Conservation (phyloP, 2,113 vertebrate genomes). For the Oncorhynchus clarkii region DNA sequence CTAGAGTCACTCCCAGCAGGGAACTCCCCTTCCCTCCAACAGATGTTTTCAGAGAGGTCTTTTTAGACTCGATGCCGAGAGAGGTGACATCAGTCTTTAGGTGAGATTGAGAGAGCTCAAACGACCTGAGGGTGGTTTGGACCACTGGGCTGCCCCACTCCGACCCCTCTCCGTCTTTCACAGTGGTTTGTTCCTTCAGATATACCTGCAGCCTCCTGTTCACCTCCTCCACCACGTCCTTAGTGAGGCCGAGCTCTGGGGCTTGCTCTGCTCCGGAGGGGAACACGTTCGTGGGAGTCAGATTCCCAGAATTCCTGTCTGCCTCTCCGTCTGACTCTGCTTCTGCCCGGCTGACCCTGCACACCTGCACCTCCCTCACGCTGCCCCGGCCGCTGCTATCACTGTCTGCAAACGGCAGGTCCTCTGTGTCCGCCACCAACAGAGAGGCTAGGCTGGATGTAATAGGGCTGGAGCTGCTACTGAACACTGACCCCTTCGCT, state of each 20-base stretch:
- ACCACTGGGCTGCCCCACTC: neutral
- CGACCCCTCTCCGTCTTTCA: neutral
- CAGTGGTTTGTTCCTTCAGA: slow-evolving; percentile 49
- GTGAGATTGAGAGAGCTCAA: slow-evolving; percentile 38
- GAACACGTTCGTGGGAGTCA: slow-evolving; percentile 10
- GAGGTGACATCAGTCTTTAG: slow-evolving; percentile 33
- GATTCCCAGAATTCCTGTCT: slow-evolving; percentile 36
- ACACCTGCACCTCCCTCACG: slow-evolving; percentile 53
- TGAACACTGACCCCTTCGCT: neutral
- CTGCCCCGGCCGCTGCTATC: slow-evolving; percentile 64
- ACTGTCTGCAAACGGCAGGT: slow-evolving; percentile 68
- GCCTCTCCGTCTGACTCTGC: neutral
- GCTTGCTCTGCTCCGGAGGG: neutral
- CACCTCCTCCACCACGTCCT: slow-evolving; percentile 61
- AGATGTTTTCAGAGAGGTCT: slow-evolving; percentile 39
- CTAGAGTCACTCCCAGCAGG: slow-evolving; percentile 56
- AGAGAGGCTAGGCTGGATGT: slow-evolving; percentile 38
- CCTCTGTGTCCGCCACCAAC: slow-evolving; percentile 3
- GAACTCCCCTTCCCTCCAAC: slow-evolving; percentile 44
- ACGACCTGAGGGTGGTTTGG: slow-evolving; percentile 16
- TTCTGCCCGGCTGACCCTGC: slow-evolving; percentile 30
- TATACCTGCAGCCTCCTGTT: slow-evolving; percentile 62
- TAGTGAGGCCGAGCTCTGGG: slow-evolving; percentile 29
- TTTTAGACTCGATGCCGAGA: slow-evolving; percentile 52
- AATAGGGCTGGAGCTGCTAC: slow-evolving; percentile 27